A percentile compares a stretch with the other conserved stretches of the same genome.
Conservation (phyloP, 2,113 vertebrate species). For the Epinephelus moara region DNA sequence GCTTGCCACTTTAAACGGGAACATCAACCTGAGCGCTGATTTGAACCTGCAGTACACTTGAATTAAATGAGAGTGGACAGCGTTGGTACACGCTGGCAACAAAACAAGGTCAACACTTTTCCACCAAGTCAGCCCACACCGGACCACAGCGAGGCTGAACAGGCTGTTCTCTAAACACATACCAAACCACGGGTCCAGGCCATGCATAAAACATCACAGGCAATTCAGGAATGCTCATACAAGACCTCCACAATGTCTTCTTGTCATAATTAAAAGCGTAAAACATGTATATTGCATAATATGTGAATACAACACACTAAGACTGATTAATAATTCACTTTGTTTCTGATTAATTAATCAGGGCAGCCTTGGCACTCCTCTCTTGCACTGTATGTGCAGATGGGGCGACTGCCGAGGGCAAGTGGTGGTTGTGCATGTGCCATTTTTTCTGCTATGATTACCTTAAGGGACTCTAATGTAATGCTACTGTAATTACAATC, state of each 20-base stretch:
- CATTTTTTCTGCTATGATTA: constrained; percentile 20
- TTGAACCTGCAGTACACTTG: constrained; percentile 45
- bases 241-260: constrained; percentile 55
- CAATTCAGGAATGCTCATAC: constrained; percentile 55
- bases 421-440: constrained; percentile 15
- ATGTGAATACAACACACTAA: constrained; percentile 73
- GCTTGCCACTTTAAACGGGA: constrained; percentile 19
- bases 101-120: constrained; percentile 68
- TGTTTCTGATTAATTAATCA: constrained; percentile 76
- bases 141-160: constrained; percentile 53
- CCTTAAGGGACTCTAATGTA: constrained; percentile 7
- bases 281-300: constrained; percentile 76
- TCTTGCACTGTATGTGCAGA: constrained; percentile 24
- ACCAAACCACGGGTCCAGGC: constrained; percentile 11
- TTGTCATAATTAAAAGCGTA: constrained; percentile 69
- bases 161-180: constrained; percentile 44
- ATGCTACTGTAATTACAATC: constrained; percentile 12
- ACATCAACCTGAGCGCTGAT: constrained; percentile 13
- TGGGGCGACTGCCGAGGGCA: neutral
- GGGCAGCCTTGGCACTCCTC: constrained; percentile 41
- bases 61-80: constrained; percentile 38
- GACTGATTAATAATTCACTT: constrained; percentile 76
- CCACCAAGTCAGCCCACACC: constrained; percentile 57
- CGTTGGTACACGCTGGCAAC: neutral
- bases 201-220: constrained; percentile 78